These are phyloP conservation scores for Blastobasis lacticolella DNA, from an alignment of 2,888 invertebrate species.

Conservation along the genomic window DNA sequence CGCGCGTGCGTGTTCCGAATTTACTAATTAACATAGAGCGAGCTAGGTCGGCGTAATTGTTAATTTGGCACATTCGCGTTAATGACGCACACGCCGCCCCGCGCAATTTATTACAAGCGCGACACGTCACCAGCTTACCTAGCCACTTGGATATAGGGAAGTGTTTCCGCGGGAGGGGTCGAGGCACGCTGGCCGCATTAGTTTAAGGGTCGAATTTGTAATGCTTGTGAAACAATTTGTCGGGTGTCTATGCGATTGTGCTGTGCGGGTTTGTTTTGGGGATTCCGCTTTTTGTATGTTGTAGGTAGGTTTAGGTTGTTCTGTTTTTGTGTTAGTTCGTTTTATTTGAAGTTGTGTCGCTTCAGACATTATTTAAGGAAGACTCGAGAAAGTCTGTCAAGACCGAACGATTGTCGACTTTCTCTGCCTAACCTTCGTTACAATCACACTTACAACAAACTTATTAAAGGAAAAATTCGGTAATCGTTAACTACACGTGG, in stretches of 20 bases:
- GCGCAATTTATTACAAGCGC: conserved; percentile 53
- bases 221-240: conserved; percentile 59
- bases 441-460: too few relatives aligned
- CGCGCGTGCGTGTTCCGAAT: conserved; percentile 25
- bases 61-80: conserved; percentile 67
- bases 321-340: neutral
- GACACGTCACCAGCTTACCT: conserved; percentile 32
- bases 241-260: conserved; percentile 15
- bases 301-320: conserved; percentile 18
- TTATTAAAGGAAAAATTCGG: too few relatives aligned
- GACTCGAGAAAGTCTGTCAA: too few relatives aligned
- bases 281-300: conserved; percentile 6
- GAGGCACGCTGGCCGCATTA: conserved; percentile 38
- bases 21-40: conserved; percentile 62
- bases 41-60: conserved; percentile 54
- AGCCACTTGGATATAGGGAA: conserved; percentile 15
- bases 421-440: too few relatives aligned
- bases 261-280: conserved; percentile 12
- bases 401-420: too few relatives aligned
- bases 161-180: conserved; percentile 8
- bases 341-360: neutral
- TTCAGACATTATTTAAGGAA: too few relatives aligned
- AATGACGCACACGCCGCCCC: conserved; percentile 54
- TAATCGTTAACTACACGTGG: too few relatives aligned
- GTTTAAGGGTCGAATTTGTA: conserved; percentile 45